A percentile compares a stretch with the other conserved stretches of the same genome.
phyloP scores from a whole-genome alignment of 2,113 vertebrate species.

The Prinia subflava region DNA sequence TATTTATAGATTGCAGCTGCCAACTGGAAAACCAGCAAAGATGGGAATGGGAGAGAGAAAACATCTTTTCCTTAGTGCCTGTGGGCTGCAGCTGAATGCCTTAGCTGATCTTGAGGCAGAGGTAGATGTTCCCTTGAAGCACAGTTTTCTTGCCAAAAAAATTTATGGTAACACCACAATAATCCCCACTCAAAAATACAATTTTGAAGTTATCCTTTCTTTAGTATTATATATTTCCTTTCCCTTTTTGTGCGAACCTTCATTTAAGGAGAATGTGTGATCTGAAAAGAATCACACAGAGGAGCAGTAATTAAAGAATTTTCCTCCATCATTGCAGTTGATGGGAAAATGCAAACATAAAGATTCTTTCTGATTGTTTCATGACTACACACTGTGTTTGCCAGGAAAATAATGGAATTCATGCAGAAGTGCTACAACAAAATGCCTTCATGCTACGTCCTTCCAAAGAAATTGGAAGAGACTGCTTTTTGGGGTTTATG shows the following conservation, averaged over 20 bases:
- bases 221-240: background rate
- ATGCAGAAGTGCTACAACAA: background rate
- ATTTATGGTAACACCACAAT: background rate
- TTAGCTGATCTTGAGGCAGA: background rate
- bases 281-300: background rate
- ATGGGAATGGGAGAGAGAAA: background rate
- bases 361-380: background rate
- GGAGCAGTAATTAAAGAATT: background rate
- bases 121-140: background rate
- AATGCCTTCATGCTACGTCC: background rate
- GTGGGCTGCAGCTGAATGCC: background rate
- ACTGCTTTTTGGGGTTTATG: background rate
- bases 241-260: background rate
- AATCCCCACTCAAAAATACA: background rate
- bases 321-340: background rate
- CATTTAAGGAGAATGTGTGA: background rate
- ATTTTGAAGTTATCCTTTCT: background rate
- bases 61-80: background rate
- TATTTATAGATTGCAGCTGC: conserved; percentile 60
- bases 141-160: background rate
- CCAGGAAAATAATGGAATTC: background rate
- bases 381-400: background rate
- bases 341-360: background rate
- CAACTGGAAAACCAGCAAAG: conserved; percentile 30
- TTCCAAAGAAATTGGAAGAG: background rate